Percentiles rank a stretch among this genome's conserved stretches.
Conservation (phyloP, 2,888 invertebrate genomes). For the Uloborus plumipes region DNA sequence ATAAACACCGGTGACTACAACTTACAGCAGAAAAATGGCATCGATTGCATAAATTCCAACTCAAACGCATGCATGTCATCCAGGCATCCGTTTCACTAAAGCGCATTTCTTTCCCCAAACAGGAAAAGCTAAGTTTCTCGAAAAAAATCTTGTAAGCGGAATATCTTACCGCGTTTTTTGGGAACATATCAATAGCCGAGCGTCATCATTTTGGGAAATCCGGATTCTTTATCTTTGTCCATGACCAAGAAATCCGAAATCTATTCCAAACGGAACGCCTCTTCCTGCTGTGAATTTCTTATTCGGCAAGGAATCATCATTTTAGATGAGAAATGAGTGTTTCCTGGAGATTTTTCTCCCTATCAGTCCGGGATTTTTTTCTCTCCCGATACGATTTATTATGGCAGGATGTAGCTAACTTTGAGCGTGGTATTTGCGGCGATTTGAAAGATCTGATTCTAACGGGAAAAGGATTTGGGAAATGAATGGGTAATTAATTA, state of each 20-base stretch:
- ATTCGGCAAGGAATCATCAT: slow-evolving; percentile 33
- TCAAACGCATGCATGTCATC: too few relatives aligned
- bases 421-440: too few relatives aligned
- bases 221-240: slow-evolving; percentile 49
- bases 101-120: background rate
- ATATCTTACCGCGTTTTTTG: slow-evolving; percentile 9
- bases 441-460: too few relatives aligned
- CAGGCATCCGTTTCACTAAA: too few relatives aligned
- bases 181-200: slow-evolving; percentile 38
- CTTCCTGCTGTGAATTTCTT: slow-evolving; percentile 27
- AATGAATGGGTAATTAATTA: too few relatives aligned
- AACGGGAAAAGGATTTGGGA: too few relatives aligned
- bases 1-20: too few relatives aligned
- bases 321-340: slow-evolving; percentile 33
- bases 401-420: background rate
- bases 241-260: slow-evolving; percentile 30
- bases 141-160: too few relatives aligned
- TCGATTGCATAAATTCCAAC: too few relatives aligned
- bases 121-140: background rate
- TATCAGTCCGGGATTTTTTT: slow-evolving; percentile 1
- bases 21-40: too few relatives aligned
- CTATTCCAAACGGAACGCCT: slow-evolving; percentile 20
- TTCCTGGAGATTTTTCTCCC: background rate
- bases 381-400: background rate
- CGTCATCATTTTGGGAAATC: slow-evolving; percentile 37